Evolutionary conservation across 2,113 vertebrate species (phyloP).

Genomic region (Zingel zingel): DNA sequence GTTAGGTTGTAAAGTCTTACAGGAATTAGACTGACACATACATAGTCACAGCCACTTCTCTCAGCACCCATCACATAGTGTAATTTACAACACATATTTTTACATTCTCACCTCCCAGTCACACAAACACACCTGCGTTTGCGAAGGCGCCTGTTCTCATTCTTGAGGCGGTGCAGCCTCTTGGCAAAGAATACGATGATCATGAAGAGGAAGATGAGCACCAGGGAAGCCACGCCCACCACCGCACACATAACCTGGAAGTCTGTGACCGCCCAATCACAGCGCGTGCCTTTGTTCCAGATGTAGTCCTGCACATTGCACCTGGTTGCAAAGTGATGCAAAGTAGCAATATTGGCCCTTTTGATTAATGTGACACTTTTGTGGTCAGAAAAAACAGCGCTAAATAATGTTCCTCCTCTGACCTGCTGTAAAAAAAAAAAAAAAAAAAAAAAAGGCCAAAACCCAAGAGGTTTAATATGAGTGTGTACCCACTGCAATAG

Average conservation of each 20-base stretch:
- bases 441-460: background rate
- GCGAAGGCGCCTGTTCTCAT: constrained; percentile 93
- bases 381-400: background rate
- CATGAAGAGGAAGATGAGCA: constrained; percentile 95
- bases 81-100: constrained; percentile 24
- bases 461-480: constrained; percentile 11
- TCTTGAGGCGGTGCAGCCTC: constrained; percentile 95
- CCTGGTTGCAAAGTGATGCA: constrained; percentile 76
- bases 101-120: background rate
- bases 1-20: background rate
- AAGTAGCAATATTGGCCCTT: background rate
- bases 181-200: constrained; percentile 98
- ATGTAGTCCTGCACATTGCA: constrained; percentile 97
- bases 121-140: constrained; percentile 90
- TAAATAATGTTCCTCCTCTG: background rate
- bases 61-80: background rate
- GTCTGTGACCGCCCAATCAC: constrained; percentile 94
- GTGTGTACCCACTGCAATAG: background rate
- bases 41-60: background rate
- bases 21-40: background rate
- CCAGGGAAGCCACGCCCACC: constrained; percentile 89
- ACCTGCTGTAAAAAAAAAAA: background rate
- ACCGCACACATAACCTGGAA: constrained; percentile 97
- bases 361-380: background rate
- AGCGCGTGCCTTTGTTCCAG: constrained; percentile 96